Conservation (phyloP, 2,797 vertebrate genomes). For the Brachyalestes nurse region DNA sequence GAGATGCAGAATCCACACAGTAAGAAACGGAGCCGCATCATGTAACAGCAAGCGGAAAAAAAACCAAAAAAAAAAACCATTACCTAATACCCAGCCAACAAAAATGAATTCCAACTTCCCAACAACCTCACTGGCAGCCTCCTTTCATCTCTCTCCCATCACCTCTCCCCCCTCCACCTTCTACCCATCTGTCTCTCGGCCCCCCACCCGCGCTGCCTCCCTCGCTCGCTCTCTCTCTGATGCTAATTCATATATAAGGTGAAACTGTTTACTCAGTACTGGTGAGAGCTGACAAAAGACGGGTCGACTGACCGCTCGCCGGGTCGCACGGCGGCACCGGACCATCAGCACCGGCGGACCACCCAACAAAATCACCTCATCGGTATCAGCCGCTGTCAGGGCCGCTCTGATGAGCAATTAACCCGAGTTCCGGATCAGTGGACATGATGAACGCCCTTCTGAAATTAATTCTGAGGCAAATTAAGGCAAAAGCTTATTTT, state of each 20-base stretch:
- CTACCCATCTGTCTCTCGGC: constrained; percentile 55
- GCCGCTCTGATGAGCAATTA: not conserved
- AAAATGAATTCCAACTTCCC: constrained; percentile 70
- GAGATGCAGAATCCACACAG: not conserved
- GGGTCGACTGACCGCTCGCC: not conserved
- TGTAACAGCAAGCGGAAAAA: constrained; percentile 20
- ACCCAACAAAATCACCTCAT: not conserved
- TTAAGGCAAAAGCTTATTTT: constrained; percentile 14
- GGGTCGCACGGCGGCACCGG: not conserved
- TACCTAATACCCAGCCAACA: constrained; percentile 50
- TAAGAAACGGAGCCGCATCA: not conserved
- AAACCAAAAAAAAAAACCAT: constrained; percentile 46
- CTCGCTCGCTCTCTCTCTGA: constrained; percentile 60
- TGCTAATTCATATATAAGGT: constrained; percentile 26
- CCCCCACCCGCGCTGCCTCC: constrained; percentile 51
- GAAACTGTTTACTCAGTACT: constrained; percentile 22
- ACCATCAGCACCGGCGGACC: not conserved
- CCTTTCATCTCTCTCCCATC: constrained; percentile 51
- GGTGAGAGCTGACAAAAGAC: constrained; percentile 22
- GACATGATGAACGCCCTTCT: not conserved
- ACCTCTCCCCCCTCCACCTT: constrained; percentile 55
- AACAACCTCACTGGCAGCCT: constrained; percentile 70
- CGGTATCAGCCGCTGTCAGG: not conserved
- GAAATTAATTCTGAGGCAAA: constrained; percentile 3
- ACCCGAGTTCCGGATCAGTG: not conserved